Evolutionary conservation across 1,140 invertebrate genomes (phyloP).

Genomic region (Octopus bimaculoides): DNA sequence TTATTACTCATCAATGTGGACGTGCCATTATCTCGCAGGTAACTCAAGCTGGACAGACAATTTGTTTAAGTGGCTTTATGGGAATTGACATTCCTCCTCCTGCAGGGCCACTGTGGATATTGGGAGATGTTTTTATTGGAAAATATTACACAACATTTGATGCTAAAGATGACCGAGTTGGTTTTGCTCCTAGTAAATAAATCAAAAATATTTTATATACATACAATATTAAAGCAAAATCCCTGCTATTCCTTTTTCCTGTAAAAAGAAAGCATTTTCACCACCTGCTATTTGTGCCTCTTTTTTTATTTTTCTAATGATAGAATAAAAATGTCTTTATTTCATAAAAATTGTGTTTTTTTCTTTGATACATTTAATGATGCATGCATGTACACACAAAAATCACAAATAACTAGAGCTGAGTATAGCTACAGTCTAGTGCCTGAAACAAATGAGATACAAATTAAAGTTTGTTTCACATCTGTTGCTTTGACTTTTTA

Average conservation of each 20-base stretch:
- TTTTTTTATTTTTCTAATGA: too few relatives aligned
- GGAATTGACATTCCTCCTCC: constrained; percentile 92
- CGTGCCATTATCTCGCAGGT: neutral
- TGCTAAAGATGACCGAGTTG: constrained; percentile 81
- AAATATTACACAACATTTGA: constrained; percentile 95
- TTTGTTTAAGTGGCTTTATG: constrained; percentile 92
- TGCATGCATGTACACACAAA: too few relatives aligned
- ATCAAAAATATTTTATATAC: too few relatives aligned
- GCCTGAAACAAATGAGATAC: too few relatives aligned
- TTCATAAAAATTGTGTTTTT: neutral
- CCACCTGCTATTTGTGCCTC: neutral
- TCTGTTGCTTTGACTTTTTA: too few relatives aligned
- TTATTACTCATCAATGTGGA: too few relatives aligned
- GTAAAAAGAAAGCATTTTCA: neutral
- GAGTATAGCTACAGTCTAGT: too few relatives aligned
- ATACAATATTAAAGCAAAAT: too few relatives aligned
- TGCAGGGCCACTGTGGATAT: constrained; percentile 53
- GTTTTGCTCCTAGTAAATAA: constrained; percentile 71
- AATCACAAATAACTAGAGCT: too few relatives aligned
- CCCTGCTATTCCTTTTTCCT: neutral
- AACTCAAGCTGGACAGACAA: neutral
- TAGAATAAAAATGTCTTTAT: constrained; percentile 5
- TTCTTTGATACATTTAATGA: neutral
- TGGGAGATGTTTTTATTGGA: constrained; percentile 89
- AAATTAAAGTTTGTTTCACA: too few relatives aligned